Evolutionary conservation across 2,113 vertebrate genomes (phyloP).

Genomic region (Casuarius casuarius): DNA sequence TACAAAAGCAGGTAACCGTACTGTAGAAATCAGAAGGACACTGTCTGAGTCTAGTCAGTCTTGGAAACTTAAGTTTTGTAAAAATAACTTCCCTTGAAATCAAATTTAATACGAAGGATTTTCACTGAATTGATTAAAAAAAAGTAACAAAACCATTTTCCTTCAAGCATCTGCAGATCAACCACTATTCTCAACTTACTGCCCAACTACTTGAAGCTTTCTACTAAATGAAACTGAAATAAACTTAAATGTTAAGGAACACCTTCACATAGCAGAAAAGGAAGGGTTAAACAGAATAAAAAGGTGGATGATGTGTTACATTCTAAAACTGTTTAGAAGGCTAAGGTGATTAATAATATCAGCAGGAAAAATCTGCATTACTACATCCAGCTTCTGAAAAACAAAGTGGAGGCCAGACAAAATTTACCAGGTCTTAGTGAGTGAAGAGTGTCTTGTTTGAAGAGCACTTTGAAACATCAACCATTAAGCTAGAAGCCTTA

Average conservation of each 20-base stretch:
- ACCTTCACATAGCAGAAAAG: background rate
- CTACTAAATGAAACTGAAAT: background rate
- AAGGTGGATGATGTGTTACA: background rate
- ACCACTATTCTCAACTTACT: background rate
- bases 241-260: background rate
- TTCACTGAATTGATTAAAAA: background rate
- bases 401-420: background rate
- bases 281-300: background rate
- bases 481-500: background rate
- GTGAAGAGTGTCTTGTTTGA: background rate
- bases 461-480: constrained; percentile 37
- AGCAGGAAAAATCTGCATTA: background rate
- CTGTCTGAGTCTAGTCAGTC: background rate
- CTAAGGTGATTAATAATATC: background rate
- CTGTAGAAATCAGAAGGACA: fast-evolving
- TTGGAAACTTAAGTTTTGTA: background rate
- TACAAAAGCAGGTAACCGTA: background rate
- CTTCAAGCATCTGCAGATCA: background rate
- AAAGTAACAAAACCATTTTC: background rate
- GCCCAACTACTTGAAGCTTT: background rate
- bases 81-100: background rate
- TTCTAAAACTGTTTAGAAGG: background rate
- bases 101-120: background rate
- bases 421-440: background rate
- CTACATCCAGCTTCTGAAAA: background rate